Conservation (phyloP, 2,888 invertebrate species). For the Limnephilus rhombicus region DNA sequence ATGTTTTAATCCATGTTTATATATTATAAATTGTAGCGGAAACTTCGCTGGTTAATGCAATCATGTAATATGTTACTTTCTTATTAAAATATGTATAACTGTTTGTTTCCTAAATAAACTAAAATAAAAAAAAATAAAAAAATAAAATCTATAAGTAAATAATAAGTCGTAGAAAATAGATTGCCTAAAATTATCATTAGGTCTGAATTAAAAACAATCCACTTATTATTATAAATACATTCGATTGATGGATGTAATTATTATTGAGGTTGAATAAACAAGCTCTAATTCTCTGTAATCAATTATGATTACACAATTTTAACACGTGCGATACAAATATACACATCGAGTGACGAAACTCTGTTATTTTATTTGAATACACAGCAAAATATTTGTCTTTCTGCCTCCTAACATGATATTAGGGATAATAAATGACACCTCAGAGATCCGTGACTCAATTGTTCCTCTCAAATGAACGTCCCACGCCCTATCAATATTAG, state of each 20-base stretch:
- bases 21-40: no score
- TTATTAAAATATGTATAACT: no score
- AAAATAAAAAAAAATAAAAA: no score
- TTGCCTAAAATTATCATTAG: no score
- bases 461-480: background rate
- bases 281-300: background rate
- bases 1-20: no score
- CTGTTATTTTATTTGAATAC: background rate
- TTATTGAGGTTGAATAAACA: background rate
- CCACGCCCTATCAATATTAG: slow-evolving; percentile 5
- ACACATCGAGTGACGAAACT: background rate
- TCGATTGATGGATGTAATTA: background rate
- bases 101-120: no score
- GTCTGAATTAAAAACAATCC: background rate
- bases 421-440: slow-evolving; percentile 12
- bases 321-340: background rate
- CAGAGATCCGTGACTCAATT: slow-evolving; percentile 31
- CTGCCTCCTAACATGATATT: background rate
- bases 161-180: no score
- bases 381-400: background rate
- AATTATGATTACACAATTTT: background rate
- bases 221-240: background rate
- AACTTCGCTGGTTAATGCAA: no score
- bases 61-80: no score
- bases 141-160: no score